phyloP scores from a whole-genome alignment of 2,797 vertebrate species.

The Odontamblyopus lacepedii region DNA sequence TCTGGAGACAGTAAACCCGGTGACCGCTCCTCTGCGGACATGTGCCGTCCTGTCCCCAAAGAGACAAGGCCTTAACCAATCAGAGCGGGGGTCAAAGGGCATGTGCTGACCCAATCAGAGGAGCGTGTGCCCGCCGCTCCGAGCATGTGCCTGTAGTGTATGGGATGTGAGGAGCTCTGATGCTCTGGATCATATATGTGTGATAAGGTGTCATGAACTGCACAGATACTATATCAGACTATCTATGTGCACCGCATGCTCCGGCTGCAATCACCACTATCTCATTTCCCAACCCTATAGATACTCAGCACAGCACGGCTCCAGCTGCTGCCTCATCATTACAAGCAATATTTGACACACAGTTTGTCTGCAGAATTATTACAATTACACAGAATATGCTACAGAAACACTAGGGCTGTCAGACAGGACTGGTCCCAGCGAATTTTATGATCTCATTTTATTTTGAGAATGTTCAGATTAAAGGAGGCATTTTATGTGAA shows the following conservation, averaged over 20 bases:
- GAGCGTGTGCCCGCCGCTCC: neutral
- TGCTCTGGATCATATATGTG: neutral
- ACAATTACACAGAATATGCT: neutral
- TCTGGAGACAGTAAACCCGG: conserved; percentile 13
- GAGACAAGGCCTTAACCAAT: conserved; percentile 33
- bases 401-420: neutral
- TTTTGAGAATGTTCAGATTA: no score
- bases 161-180: neutral
- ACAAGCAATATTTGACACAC: neutral
- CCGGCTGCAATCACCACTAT: conserved; percentile 27
- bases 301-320: conserved; percentile 14
- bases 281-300: conserved; percentile 22
- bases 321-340: conserved; percentile 6
- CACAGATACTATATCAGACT: conserved; percentile 11
- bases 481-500: no score
- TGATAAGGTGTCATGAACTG: conserved; percentile 16
- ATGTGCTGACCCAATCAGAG: neutral
- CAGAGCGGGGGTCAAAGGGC: neutral
- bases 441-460: no score
- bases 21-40: conserved; percentile 27
- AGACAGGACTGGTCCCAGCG: neutral
- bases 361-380: neutral
- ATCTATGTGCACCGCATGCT: conserved; percentile 2
- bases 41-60: conserved; percentile 32
- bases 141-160: neutral